Evolutionary conservation across 2,797 vertebrate species (phyloP).

Genomic region (Amblyopsis hoosieri): DNA sequence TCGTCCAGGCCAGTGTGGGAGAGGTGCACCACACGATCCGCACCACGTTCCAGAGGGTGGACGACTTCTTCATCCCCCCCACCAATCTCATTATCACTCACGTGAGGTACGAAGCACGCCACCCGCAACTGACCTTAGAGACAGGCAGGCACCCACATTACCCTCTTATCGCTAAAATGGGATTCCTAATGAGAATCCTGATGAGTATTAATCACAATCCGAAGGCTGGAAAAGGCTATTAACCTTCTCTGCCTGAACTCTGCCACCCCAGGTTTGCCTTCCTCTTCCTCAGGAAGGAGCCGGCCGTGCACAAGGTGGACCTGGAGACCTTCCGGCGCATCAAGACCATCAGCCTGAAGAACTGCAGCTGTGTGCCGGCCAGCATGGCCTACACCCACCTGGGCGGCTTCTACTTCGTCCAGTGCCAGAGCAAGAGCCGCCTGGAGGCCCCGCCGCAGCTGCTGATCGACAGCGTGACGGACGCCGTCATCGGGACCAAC

Average conservation of each 20-base stretch:
- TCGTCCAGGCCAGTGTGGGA: constrained; percentile 87
- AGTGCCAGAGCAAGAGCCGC: constrained; percentile 73
- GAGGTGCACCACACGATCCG: constrained; percentile 83
- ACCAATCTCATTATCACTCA: constrained; percentile 98
- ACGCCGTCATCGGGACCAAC: constrained; percentile 85
- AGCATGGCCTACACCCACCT: constrained; percentile 93
- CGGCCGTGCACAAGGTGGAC: constrained; percentile 90
- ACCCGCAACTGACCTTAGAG: constrained; percentile 24
- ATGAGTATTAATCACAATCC: constrained; percentile 50
- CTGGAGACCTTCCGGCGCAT: constrained; percentile 89
- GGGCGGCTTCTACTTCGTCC: constrained; percentile 90
- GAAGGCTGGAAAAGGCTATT: constrained; percentile 54
- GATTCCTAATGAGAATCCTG: constrained; percentile 61
- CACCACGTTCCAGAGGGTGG: constrained; percentile 86
- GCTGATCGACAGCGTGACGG: constrained; percentile 90
- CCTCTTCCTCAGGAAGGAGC: constrained; percentile 85
- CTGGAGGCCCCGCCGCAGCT: constrained; percentile 73
- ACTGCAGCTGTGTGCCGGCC: constrained; percentile 82
- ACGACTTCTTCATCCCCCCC: constrained; percentile 92
- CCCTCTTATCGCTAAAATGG: constrained; percentile 57
- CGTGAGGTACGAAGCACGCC: constrained; percentile 81
- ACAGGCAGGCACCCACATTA: constrained; percentile 26
- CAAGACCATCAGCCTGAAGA: constrained; percentile 87
- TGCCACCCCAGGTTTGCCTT: constrained; percentile 88
- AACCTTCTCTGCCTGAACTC: constrained; percentile 63